These are phyloP conservation scores for Drosophila seclusa DNA, from an alignment of 2,888 invertebrate genomes.

Conservation along the genomic window DNA sequence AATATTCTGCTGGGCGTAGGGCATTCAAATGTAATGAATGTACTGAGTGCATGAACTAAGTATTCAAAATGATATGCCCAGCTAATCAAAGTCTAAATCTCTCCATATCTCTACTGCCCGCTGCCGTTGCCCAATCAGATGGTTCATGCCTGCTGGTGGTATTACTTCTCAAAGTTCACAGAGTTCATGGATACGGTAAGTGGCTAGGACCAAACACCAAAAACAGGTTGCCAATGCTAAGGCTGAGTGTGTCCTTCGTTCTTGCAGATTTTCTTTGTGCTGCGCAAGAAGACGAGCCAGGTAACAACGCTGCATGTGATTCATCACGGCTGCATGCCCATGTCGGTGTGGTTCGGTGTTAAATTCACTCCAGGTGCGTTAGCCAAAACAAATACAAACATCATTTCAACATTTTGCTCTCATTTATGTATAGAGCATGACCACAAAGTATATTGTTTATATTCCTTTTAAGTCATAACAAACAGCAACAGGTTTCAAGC, in stretches of 20 bases:
- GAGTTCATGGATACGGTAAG: slow-evolving; percentile 98
- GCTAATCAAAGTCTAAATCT: slow-evolving; percentile 34
- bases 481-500: background rate
- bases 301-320: slow-evolving; percentile 97
- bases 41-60: slow-evolving; percentile 26
- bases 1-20: slow-evolving; percentile 21
- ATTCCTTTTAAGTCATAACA: background rate
- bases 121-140: slow-evolving; percentile 87
- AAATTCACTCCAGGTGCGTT: slow-evolving; percentile 95
- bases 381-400: background rate
- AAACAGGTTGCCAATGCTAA: background rate
- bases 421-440: background rate
- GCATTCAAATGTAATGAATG: slow-evolving; percentile 26
- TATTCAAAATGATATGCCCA: background rate
- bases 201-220: slow-evolving; percentile 50
- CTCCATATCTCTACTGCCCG: background rate
- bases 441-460: background rate
- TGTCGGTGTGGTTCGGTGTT: slow-evolving; percentile 98
- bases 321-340: slow-evolving; percentile 98
- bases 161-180: slow-evolving; percentile 97
- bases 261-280: slow-evolving; percentile 94
- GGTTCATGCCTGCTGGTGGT: slow-evolving; percentile 97
- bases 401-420: background rate
- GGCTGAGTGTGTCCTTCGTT: background rate
- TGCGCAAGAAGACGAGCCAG: slow-evolving; percentile 97